Percentiles rank a stretch among this genome's conserved stretches.
Conservation (phyloP, 2,113 vertebrate species). For the Ellobius talpinus region DNA sequence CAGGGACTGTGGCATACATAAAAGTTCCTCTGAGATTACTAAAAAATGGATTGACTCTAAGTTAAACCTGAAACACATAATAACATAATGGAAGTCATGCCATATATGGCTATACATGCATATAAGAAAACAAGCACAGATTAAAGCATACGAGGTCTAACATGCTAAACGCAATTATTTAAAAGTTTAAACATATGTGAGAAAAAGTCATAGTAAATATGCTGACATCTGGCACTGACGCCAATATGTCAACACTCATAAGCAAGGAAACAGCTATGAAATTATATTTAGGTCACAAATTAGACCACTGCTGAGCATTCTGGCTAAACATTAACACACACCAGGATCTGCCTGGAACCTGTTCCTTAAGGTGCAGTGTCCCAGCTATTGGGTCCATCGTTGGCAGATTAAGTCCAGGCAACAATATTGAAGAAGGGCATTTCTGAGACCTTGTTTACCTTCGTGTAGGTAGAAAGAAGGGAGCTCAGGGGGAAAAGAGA, state of each 20-base stretch:
- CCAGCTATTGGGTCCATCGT: conserved; percentile 84
- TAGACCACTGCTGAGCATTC: conserved; percentile 80
- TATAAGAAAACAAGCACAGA: conserved; percentile 40
- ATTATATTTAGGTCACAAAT: conserved; percentile 73
- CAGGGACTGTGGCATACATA: neutral
- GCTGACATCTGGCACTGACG: conserved; percentile 74
- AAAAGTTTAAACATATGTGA: conserved; percentile 75
- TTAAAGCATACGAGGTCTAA: conserved; percentile 11
- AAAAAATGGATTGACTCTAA: conserved; percentile 54
- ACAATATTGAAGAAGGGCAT: conserved; percentile 71
- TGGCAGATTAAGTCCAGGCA: conserved; percentile 46
- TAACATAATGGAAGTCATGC: neutral
- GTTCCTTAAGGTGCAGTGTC: conserved; percentile 79
- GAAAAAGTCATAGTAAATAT: conserved; percentile 62
- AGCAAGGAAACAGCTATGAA: conserved; percentile 76
- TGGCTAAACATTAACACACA: conserved; percentile 88
- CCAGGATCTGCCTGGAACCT: conserved; percentile 81
- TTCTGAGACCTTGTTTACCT: conserved; percentile 73
- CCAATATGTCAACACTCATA: conserved; percentile 76
- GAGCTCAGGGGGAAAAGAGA: neutral
- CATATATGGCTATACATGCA: neutral
- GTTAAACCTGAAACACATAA: neutral
- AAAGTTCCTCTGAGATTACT: neutral
- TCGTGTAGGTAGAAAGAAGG: neutral
- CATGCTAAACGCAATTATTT: conserved; percentile 65